These are phyloP conservation scores for Parauchenoglanis ngamensis DNA, from an alignment of 2,797 vertebrate genomes.

Conservation along the genomic window DNA sequence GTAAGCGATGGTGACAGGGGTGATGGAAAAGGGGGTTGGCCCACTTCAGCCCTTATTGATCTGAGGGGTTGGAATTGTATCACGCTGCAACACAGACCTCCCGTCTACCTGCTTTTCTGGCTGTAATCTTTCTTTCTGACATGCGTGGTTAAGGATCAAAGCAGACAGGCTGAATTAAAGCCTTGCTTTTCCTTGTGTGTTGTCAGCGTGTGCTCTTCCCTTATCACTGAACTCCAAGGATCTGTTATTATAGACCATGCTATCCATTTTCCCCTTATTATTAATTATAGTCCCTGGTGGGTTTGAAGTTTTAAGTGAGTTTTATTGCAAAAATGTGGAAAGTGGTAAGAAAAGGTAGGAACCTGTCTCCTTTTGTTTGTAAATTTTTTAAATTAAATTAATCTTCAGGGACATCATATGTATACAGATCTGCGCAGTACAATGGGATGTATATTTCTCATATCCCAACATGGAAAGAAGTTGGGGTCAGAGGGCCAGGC, in stretches of 20 bases:
- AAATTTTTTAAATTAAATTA: neutral
- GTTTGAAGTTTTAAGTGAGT: neutral
- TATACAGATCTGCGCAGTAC: neutral
- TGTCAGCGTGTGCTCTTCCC: constrained; percentile 53
- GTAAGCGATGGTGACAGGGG: constrained; percentile 22
- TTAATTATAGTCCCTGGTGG: neutral
- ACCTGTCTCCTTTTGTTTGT: neutral
- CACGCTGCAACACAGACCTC: constrained; percentile 62
- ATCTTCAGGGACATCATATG: neutral
- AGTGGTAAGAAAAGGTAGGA: neutral
- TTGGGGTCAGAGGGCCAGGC: neutral
- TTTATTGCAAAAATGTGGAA: neutral
- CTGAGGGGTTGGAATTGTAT: constrained; percentile 66
- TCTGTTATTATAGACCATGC: constrained; percentile 31
- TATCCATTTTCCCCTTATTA: constrained; percentile 10
- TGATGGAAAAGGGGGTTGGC: constrained; percentile 56
- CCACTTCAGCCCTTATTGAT: constrained; percentile 72
- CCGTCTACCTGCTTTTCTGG: constrained; percentile 45
- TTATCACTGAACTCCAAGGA: constrained; percentile 62
- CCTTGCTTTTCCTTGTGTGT: constrained; percentile 2
- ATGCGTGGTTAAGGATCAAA: constrained; percentile 44
- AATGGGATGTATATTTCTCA: neutral
- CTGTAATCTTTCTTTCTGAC: constrained; percentile 55
- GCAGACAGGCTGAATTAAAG: constrained; percentile 34
- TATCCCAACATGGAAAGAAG: neutral